Evolutionary conservation across 2,888 invertebrate species (phyloP).

Genomic region (Chydorus sphaericus): DNA sequence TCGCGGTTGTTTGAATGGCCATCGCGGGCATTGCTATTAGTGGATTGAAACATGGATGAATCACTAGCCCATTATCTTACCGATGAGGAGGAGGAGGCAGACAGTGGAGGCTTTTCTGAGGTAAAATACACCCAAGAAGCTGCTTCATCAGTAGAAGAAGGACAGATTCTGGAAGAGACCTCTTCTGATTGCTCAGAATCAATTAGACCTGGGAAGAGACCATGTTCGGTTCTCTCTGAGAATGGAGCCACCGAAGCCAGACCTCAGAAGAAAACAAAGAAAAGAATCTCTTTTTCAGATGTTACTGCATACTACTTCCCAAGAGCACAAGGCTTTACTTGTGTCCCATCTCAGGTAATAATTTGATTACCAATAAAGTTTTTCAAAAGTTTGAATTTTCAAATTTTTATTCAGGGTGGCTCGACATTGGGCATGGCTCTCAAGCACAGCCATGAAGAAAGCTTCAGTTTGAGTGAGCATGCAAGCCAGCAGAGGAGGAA

Average conservation of each 20-base stretch:
- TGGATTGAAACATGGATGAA: no score
- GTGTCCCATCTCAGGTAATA: constrained; percentile 63
- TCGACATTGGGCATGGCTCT: constrained; percentile 74
- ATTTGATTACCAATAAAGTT: constrained; percentile 10
- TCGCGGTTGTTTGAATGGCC: no score
- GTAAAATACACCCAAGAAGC: no score
- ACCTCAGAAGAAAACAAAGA: constrained; percentile 34
- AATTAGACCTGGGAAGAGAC: not conserved
- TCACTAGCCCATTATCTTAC: no score
- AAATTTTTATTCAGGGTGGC: constrained; percentile 38
- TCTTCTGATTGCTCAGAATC: not conserved
- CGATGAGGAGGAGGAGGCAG: no score
- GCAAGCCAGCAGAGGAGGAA: constrained; percentile 73
- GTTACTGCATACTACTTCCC: constrained; percentile 94
- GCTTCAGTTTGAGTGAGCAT: constrained; percentile 74
- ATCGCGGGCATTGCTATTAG: no score
- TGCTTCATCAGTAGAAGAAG: not conserved
- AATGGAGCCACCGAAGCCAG: not conserved
- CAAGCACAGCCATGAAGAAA: constrained; percentile 48
- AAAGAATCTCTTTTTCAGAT: constrained; percentile 71
- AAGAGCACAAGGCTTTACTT: constrained; percentile 76
- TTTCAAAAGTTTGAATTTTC: not conserved
- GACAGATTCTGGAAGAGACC: not conserved
- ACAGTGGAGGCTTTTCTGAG: no score
- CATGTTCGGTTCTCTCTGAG: not conserved